These are phyloP conservation scores for Ceyx melanurus DNA, from an alignment of 2,113 vertebrate species.

Conservation along the genomic window DNA sequence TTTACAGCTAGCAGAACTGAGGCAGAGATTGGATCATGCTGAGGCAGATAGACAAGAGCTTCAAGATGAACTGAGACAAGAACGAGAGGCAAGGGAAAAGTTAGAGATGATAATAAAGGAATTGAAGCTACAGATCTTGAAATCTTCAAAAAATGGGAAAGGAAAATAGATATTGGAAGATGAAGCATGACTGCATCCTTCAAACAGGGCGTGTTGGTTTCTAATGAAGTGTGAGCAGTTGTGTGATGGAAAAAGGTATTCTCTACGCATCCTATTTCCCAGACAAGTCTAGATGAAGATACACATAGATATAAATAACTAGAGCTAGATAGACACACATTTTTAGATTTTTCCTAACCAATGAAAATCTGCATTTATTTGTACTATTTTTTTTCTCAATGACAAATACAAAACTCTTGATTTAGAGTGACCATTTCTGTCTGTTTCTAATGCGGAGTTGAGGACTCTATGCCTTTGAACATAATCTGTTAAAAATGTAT, in stretches of 20 bases:
- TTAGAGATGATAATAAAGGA: slow-evolving; percentile 91
- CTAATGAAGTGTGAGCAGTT: slow-evolving; percentile 42
- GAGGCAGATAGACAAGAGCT: slow-evolving; percentile 94
- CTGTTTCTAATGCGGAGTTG: slow-evolving; percentile 66
- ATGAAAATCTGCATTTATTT: slow-evolving; percentile 75
- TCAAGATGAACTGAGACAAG: slow-evolving; percentile 90
- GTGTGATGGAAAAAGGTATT: slow-evolving; percentile 53
- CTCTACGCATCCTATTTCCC: slow-evolving; percentile 53
- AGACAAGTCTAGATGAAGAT: slow-evolving; percentile 54
- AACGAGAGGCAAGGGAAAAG: slow-evolving; percentile 91
- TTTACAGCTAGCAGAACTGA: slow-evolving; percentile 88
- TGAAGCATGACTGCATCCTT: not conserved
- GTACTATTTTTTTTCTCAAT: slow-evolving; percentile 60
- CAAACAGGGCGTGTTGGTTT: slow-evolving; percentile 57
- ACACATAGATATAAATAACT: slow-evolving; percentile 51
- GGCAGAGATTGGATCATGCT: slow-evolving; percentile 88
- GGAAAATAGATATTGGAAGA: slow-evolving; percentile 65
- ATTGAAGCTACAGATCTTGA: slow-evolving; percentile 90
- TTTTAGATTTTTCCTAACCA: slow-evolving; percentile 78
- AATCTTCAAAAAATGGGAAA: slow-evolving; percentile 75
- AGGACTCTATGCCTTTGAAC: slow-evolving; percentile 58
- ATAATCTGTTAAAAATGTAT: slow-evolving; percentile 42
- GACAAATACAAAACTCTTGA: slow-evolving; percentile 24
- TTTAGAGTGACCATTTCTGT: slow-evolving; percentile 63
- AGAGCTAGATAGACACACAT: slow-evolving; percentile 38